phyloP scores from a whole-genome alignment of 1,140 invertebrate species.

The Drosophila micromelanica region DNA sequence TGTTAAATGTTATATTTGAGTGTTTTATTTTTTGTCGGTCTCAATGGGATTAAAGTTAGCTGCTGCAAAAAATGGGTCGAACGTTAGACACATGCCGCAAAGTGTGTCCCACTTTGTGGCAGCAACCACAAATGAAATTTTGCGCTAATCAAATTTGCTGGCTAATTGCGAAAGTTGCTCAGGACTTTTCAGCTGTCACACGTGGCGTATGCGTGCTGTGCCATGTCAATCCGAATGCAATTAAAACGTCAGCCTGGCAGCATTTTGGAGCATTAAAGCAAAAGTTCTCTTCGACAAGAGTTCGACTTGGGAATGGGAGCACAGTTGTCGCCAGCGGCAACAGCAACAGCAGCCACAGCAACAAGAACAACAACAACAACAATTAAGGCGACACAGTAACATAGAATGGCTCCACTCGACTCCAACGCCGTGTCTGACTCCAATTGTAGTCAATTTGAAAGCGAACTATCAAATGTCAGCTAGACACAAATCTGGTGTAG shows the following conservation, averaged over 20 bases:
- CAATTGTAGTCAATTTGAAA: conserved; percentile 82
- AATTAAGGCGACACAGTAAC: conserved; percentile 68
- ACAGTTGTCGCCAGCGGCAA: conserved; percentile 58
- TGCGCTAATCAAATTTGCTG: conserved; percentile 31
- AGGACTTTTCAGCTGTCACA: neutral
- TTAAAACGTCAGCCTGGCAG: conserved; percentile 55
- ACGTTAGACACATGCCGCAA: conserved; percentile 44
- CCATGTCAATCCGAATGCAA: conserved; percentile 64
- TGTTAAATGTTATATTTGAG: neutral
- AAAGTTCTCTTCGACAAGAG: conserved; percentile 50
- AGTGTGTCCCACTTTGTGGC: conserved; percentile 61
- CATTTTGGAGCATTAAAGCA: conserved; percentile 52
- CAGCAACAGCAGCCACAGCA: conserved; percentile 43
- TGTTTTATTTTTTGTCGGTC: neutral
- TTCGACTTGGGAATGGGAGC: conserved; percentile 68
- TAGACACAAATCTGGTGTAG: conserved; percentile 28
- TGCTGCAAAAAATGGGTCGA: conserved; percentile 62
- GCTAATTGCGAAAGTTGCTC: conserved; percentile 34
- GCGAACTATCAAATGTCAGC: conserved; percentile 80
- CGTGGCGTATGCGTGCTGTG: conserved; percentile 30
- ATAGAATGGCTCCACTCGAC: conserved; percentile 55
- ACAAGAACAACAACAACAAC: conserved; percentile 13
- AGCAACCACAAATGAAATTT: conserved; percentile 30
- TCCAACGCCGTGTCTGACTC: conserved; percentile 35
- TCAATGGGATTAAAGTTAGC: neutral